Conservation (phyloP, 2,888 invertebrate species). For the Eulithis prunata region DNA sequence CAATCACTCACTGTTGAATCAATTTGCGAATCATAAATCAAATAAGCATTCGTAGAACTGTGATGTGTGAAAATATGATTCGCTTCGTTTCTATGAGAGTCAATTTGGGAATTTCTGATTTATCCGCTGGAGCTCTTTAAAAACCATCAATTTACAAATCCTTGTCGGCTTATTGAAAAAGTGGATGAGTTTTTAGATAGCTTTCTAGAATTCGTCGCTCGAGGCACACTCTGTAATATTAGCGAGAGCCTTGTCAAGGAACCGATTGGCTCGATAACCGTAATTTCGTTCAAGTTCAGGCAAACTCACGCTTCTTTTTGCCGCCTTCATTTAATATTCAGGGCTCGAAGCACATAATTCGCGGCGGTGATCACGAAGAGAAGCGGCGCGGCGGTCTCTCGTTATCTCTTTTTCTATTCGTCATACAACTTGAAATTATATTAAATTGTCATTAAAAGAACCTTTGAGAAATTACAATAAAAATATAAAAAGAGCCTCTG, state of each 20-base stretch:
- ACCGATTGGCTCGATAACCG: conserved; percentile 68
- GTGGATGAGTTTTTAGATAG: conserved; percentile 52
- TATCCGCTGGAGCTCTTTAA: conserved; percentile 39
- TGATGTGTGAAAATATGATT: conserved; percentile 36
- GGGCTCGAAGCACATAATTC: conserved; percentile 72
- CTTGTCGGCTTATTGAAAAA: conserved; percentile 55
- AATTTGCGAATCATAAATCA: conserved; percentile 26
- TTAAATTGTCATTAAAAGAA: conserved; percentile 62
- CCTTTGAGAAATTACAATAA: conserved; percentile 52
- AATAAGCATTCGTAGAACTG: conserved; percentile 20
- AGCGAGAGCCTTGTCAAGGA: conserved; percentile 50
- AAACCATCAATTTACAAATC: conserved; percentile 51
- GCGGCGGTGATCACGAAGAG: conserved; percentile 69
- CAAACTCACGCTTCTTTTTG: conserved; percentile 59
- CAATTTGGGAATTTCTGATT: conserved; percentile 38
- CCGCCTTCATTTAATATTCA: conserved; percentile 72
- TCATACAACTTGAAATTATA: conserved; percentile 64
- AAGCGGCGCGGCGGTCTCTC: conserved; percentile 62
- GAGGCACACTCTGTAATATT: conserved; percentile 48
- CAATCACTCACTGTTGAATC: conserved; percentile 18
- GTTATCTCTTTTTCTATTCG: conserved; percentile 73
- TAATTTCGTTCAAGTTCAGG: conserved; percentile 70
- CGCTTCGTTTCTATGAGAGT: conserved; percentile 29
- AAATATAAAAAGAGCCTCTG: conserved; percentile 44
- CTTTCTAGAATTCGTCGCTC: conserved; percentile 55